Evolutionary conservation across 2,888 invertebrate species (phyloP), one percentile per base, ranked within the genome.

Genomic region (Synanthedon myopaeformis): DNA sequence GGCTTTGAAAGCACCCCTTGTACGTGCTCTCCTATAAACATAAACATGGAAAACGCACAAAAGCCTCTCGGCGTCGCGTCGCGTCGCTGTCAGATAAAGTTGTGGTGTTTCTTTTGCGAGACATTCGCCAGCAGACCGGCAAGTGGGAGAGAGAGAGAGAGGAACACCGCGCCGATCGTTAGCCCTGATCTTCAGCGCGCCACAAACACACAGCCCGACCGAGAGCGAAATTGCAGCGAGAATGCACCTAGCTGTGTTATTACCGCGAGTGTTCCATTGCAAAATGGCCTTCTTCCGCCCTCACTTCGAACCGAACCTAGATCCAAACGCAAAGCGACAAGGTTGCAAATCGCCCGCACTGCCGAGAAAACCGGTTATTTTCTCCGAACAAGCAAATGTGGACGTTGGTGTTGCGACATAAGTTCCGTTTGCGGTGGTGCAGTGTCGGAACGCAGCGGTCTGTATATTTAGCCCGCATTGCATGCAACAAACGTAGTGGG

Each of bases 131-230:
- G 68, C 62, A 62, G 61, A 58, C 58, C 35, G 61, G 23, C 57
- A 65, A 49, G 80, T 69, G 79, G 64, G 82, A 85, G 69, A 52
- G 79, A 70, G 69, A 52, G 79, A 70, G 83, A 84, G 64, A 69
- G 73, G 66, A 63, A 61, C 67, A 57, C 64, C 72, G 68, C 76
- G 79, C 78, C 85, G 85, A 87, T 87, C 86, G 87, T 87, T 87
- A 87, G 87, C 87, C 86, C 85, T 87, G 87, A 87, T 87, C 87
- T 87, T 87, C 87, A 87, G 74, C 85, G 85, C 85, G 86, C 86
- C 82, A 87, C 87, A 87, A 86, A 87, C 87, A 87, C 81, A 87
- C 74, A 87, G 81, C 81, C 85, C 86, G 85, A 86, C 85, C 84
- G 87, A 87, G 87, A 87, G 87, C 84, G 87, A 87, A 86, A 86